Evolutionary conservation across 2,888 invertebrate species (phyloP).

Genomic region (Pseudolycoriella hygida): DNA sequence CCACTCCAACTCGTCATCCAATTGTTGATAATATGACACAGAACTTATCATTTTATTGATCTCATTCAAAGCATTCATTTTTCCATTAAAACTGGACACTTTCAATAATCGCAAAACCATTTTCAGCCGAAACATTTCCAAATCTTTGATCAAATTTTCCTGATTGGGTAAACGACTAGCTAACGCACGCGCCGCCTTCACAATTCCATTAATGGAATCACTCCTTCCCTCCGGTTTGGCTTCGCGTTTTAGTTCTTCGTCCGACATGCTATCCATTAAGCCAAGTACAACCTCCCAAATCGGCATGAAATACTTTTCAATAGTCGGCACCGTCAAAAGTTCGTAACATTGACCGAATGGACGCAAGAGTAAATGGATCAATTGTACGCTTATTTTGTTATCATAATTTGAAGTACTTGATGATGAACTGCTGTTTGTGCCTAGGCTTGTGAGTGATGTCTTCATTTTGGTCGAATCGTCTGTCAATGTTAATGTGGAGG

Average conservation of each 20-base stretch:
- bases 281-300: slow-evolving; percentile 83
- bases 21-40: slow-evolving; percentile 70
- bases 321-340: slow-evolving; percentile 72
- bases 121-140: slow-evolving; percentile 90
- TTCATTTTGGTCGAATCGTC: slow-evolving; percentile 13
- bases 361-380: slow-evolving; percentile 64
- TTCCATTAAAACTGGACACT: slow-evolving; percentile 95
- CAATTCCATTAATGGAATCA: slow-evolving; percentile 87
- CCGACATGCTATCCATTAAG: slow-evolving; percentile 79
- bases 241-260: slow-evolving; percentile 90
- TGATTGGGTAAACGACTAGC: slow-evolving; percentile 69
- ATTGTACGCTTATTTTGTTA: slow-evolving; percentile 43
- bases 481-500: slow-evolving; percentile 10
- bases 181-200: slow-evolving; percentile 79
- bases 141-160: slow-evolving; percentile 50
- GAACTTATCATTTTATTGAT: slow-evolving; percentile 91
- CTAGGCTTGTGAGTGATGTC: slow-evolving; percentile 12
- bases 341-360: slow-evolving; percentile 90
- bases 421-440: slow-evolving; percentile 10
- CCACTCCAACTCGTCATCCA: slow-evolving; percentile 76
- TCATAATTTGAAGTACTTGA: slow-evolving; percentile 15
- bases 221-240: slow-evolving; percentile 88
- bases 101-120: slow-evolving; percentile 87
- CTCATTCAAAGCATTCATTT: slow-evolving; percentile 97
- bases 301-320: slow-evolving; percentile 83